Percentiles rank a stretch among this genome's conserved stretches.
Evolutionary conservation across 2,888 invertebrate species (phyloP).

Genomic region (Drosophila buzzatii): DNA sequence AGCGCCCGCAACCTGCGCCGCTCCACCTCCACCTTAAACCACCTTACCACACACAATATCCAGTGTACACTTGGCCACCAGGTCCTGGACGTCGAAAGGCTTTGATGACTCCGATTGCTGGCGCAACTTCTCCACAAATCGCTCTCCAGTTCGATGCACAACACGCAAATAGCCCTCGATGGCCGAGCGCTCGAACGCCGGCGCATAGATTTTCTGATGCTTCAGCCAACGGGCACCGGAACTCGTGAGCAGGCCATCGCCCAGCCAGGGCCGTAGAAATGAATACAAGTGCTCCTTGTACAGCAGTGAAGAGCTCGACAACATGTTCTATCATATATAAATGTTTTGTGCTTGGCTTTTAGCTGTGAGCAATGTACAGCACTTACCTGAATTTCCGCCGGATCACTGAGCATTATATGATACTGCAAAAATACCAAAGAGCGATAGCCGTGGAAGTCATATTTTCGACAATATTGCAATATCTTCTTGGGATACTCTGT

Average conservation of each 20-base stretch:
- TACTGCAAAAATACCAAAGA: slow-evolving; percentile 74
- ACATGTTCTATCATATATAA: slow-evolving; percentile 64
- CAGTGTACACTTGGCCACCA: slow-evolving; percentile 86
- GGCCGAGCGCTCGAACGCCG: slow-evolving; percentile 85
- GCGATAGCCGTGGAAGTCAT: slow-evolving; percentile 78
- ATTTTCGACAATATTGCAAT: slow-evolving; percentile 78
- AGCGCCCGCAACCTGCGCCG: not conserved
- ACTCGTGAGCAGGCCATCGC: slow-evolving; percentile 85
- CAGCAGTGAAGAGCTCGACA: slow-evolving; percentile 84
- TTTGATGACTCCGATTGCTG: slow-evolving; percentile 38
- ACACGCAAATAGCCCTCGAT: slow-evolving; percentile 81
- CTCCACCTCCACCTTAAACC: not conserved
- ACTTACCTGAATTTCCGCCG: slow-evolving; percentile 82
- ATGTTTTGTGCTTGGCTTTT: not conserved
- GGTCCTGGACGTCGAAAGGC: slow-evolving; percentile 86
- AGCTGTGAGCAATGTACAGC: not conserved
- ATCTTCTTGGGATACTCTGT: slow-evolving; percentile 81
- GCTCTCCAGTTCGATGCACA: slow-evolving; percentile 85
- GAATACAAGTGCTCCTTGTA: slow-evolving; percentile 85
- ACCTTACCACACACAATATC: slow-evolving; percentile 85
- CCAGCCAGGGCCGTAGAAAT: slow-evolving; percentile 85
- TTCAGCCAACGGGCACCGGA: slow-evolving; percentile 85
- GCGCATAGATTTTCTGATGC: slow-evolving; percentile 86
- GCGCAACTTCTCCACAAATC: slow-evolving; percentile 84
- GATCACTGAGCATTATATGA: slow-evolving; percentile 79